Evolutionary conservation across 1,140 invertebrate genomes (phyloP).

Genomic region (Sipha flava): DNA sequence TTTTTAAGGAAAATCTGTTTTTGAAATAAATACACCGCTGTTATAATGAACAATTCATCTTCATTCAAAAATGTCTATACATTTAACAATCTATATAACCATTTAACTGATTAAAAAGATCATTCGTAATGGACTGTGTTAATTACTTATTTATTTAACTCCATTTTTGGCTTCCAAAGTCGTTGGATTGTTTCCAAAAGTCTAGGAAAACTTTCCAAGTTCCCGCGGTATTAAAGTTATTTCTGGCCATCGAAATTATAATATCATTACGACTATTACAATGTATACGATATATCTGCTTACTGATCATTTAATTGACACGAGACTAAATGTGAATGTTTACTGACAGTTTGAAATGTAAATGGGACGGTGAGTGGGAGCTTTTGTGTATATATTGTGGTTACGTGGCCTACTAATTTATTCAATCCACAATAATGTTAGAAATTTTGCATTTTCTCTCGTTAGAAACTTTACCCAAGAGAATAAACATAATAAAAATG

Average conservation of each 20-base stretch:
- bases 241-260: background rate
- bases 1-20: too few relatives aligned
- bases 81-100: background rate
- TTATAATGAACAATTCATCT: too few relatives aligned
- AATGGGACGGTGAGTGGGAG: background rate
- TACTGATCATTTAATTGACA: background rate
- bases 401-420: background rate
- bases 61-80: background rate
- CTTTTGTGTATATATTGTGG: background rate
- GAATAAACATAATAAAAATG: background rate
- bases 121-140: background rate
- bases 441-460: background rate
- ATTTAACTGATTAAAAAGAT: background rate
- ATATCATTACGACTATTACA: background rate
- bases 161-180: background rate
- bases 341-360: background rate
- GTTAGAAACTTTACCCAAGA: background rate
- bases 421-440: background rate
- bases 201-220: background rate
- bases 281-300: background rate
- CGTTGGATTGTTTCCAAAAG: background rate
- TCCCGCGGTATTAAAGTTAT: background rate
- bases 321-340: background rate
- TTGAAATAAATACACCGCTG: too few relatives aligned
- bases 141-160: background rate